Evolutionary conservation across 2,888 invertebrate genomes (phyloP).

Genomic region (Epistrophella euchroma): DNA sequence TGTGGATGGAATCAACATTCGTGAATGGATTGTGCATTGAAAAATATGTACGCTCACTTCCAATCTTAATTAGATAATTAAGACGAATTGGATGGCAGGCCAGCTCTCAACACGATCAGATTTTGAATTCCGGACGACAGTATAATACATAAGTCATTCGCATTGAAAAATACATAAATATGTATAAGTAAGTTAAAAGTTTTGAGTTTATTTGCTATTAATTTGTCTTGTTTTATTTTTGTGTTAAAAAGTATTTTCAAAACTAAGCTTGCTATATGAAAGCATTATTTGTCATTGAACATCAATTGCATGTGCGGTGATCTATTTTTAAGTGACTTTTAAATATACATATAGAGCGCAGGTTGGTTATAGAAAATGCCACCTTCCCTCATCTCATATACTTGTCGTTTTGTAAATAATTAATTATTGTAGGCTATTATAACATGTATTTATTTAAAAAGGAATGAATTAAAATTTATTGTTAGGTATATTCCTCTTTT

Average conservation of each 20-base stretch:
- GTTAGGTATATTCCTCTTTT: too few relatives aligned
- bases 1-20: slow-evolving; percentile 53
- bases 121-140: slow-evolving; percentile 68
- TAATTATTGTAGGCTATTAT: too few relatives aligned
- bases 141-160: slow-evolving; percentile 49
- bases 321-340: slow-evolving; percentile 34
- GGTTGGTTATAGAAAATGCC: neutral
- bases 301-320: slow-evolving; percentile 7
- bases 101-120: slow-evolving; percentile 66
- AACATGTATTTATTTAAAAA: neutral
- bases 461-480: too few relatives aligned
- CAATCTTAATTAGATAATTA: slow-evolving; percentile 76
- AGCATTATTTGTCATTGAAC: slow-evolving; percentile 38
- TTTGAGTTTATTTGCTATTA: slow-evolving; percentile 31
- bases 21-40: slow-evolving; percentile 67
- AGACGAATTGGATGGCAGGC: slow-evolving; percentile 72
- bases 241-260: slow-evolving; percentile 10
- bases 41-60: slow-evolving; percentile 68
- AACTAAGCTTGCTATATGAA: slow-evolving; percentile 16
- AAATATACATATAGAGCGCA: slow-evolving; percentile 5
- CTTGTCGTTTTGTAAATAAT: neutral
- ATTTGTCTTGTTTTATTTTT: slow-evolving; percentile 19
- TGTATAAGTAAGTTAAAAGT: slow-evolving; percentile 15
- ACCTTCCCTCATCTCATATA: neutral
- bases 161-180: slow-evolving; percentile 19